Conservation (phyloP, 2,888 invertebrate genomes). For the Drosophila monieri region DNA sequence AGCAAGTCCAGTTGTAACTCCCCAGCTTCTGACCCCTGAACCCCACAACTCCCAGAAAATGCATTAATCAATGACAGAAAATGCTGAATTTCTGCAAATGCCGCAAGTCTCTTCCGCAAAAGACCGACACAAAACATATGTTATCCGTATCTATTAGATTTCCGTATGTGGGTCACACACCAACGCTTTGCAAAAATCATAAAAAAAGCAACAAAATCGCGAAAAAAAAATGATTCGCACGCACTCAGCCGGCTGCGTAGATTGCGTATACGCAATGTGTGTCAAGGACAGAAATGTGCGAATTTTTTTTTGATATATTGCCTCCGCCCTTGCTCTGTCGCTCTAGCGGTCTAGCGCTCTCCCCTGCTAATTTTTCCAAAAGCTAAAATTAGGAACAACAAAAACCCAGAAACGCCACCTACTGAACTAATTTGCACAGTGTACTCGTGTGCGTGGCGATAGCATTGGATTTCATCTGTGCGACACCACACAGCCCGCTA, state of each 20-base stretch:
- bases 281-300: constrained; percentile 83
- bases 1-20: background rate
- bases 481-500: constrained; percentile 57
- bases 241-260: constrained; percentile 69
- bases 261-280: constrained; percentile 80
- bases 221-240: constrained; percentile 48
- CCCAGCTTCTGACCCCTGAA: background rate
- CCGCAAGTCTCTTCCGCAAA: constrained; percentile 30
- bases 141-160: constrained; percentile 65
- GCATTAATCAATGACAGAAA: constrained; percentile 39
- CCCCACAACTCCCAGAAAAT: background rate
- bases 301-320: constrained; percentile 67
- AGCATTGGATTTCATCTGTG: constrained; percentile 69
- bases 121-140: constrained; percentile 58
- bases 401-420: constrained; percentile 57
- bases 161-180: constrained; percentile 69
- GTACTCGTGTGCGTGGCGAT: constrained; percentile 50
- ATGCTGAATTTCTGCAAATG: background rate
- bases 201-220: constrained; percentile 14
- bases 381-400: constrained; percentile 65
- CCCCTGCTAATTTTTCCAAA: constrained; percentile 54
- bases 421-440: constrained; percentile 77
- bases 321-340: constrained; percentile 9
- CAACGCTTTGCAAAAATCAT: constrained; percentile 15
- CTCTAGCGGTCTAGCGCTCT: constrained; percentile 26